Percentiles rank a stretch among this genome's conserved stretches.
Conservation (phyloP, 2,797 vertebrate genomes). For the Sebastes matsubarae region DNA sequence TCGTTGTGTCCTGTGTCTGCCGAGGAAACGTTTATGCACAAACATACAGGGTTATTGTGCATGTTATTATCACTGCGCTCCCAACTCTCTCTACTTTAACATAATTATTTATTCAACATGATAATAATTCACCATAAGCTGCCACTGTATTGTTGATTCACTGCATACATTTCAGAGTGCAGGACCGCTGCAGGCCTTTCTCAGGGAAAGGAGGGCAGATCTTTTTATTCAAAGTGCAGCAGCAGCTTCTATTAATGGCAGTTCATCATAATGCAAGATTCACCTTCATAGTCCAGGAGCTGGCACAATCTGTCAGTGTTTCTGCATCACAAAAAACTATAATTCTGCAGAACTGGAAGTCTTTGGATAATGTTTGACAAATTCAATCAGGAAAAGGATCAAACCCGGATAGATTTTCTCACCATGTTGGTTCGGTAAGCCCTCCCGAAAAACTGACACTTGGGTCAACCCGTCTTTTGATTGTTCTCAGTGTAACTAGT, state of each 20-base stretch:
- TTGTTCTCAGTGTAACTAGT: conserved; percentile 79
- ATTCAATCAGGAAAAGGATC: conserved; percentile 44
- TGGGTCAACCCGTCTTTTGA: conserved; percentile 75
- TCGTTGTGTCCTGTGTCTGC: not conserved
- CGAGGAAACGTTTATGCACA: conserved; percentile 27
- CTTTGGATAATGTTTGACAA: conserved; percentile 31
- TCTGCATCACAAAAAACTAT: not conserved
- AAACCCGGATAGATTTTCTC: conserved; percentile 45
- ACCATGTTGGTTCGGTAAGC: conserved; percentile 31
- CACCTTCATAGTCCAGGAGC: conserved; percentile 29
- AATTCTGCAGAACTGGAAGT: conserved; percentile 17
- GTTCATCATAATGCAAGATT: conserved; percentile 64
- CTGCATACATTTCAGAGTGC: conserved; percentile 48
- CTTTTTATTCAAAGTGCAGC: conserved; percentile 49
- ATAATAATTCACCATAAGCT: conserved; percentile 59
- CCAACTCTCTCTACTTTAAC: conserved; percentile 42
- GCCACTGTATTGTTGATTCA: conserved; percentile 65
- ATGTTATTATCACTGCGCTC: conserved; percentile 22
- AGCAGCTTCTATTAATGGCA: conserved; percentile 67
- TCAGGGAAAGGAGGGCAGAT: conserved; percentile 52
- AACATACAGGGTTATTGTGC: conserved; percentile 23
- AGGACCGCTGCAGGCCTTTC: conserved; percentile 48
- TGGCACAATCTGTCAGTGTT: conserved; percentile 15
- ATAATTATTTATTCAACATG: conserved; percentile 60
- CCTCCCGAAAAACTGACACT: conserved; percentile 61